These are phyloP conservation scores for human DNA, from an alignment of 2,113 vertebrate species.

Conservation along the genomic window GRCh38 chr12:93996001-93996500, in stretches of 20 bases:
- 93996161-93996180: background rate
- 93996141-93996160: background rate
- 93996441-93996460: background rate
- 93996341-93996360: background rate
- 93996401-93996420: background rate
- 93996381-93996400: background rate
- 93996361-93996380: background rate
- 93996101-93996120: background rate
- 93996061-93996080: background rate
- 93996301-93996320: background rate
- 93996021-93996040: background rate
- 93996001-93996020: background rate
- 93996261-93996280: background rate
- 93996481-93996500: background rate
- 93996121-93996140: background rate
- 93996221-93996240: background rate
- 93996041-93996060: background rate
- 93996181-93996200: conserved; percentile 11
- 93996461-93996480: background rate
- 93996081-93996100: background rate
- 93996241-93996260: background rate
- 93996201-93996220: background rate
- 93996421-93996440: background rate
- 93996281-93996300: background rate
- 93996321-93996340: background rate